Conservation (phyloP, 1,140 invertebrate species). For the Capitella teleta region DNA sequence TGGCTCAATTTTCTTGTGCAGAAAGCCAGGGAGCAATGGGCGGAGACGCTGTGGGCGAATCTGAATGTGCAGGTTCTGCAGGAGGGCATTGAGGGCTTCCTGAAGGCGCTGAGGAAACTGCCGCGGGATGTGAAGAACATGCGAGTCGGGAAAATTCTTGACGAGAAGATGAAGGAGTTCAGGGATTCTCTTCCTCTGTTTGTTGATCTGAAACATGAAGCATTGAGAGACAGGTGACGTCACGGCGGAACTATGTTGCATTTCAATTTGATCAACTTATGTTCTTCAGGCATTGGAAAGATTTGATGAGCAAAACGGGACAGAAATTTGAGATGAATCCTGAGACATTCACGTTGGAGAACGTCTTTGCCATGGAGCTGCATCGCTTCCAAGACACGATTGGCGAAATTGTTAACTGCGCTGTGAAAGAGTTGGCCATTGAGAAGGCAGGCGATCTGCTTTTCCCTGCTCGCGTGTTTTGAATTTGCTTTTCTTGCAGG, state of each 20-base stretch:
- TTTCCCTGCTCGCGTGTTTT: too few species aligned
- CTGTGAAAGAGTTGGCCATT: slow-evolving; percentile 76
- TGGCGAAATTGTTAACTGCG: slow-evolving; percentile 72
- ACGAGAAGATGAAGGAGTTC: slow-evolving; percentile 75
- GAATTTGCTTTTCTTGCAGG: slow-evolving; percentile 32
- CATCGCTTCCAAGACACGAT: slow-evolving; percentile 68
- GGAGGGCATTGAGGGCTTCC: slow-evolving; percentile 61
- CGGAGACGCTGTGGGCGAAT: slow-evolving; percentile 74
- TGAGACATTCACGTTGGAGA: slow-evolving; percentile 72
- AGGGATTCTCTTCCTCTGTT: slow-evolving; percentile 75
- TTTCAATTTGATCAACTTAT: background rate
- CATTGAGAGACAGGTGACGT: slow-evolving; percentile 58
- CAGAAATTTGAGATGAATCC: slow-evolving; percentile 71
- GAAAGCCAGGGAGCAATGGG: slow-evolving; percentile 61
- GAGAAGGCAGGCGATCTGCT: too few species aligned
- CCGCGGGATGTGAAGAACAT: slow-evolving; percentile 48
- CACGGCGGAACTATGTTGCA: background rate
- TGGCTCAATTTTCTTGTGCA: slow-evolving; percentile 17
- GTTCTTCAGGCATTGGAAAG: slow-evolving; percentile 60
- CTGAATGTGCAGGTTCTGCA: slow-evolving; percentile 68
- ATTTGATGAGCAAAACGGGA: slow-evolving; percentile 76
- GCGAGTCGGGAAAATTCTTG: slow-evolving; percentile 54
- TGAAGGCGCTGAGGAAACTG: slow-evolving; percentile 62
- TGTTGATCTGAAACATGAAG: slow-evolving; percentile 80
- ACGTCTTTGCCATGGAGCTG: slow-evolving; percentile 83